phyloP scores from a whole-genome alignment of 2,113 vertebrate species.

The Gymnocephalus cernua region DNA sequence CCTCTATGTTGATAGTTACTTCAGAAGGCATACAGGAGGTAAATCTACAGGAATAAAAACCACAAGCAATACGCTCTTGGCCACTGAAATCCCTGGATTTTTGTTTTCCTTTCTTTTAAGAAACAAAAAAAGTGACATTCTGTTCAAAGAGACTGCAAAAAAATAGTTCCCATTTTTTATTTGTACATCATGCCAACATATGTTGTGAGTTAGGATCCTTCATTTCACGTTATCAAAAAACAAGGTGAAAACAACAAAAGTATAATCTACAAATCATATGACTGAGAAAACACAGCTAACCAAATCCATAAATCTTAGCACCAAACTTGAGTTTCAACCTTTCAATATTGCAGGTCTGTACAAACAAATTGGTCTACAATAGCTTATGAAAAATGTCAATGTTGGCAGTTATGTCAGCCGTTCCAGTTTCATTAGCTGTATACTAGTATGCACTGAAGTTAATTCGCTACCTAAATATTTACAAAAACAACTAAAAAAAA shows the following conservation, averaged over 20 bases:
- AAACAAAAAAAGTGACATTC: constrained; percentile 60
- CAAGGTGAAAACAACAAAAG: constrained; percentile 28
- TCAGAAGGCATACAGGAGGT: constrained; percentile 27
- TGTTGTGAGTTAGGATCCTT: constrained; percentile 41
- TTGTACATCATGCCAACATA: constrained; percentile 65
- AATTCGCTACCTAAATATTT: constrained; percentile 69
- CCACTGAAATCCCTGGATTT: constrained; percentile 63
- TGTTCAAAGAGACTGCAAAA: constrained; percentile 69
- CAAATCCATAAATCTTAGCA: constrained; percentile 72
- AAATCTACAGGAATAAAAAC: constrained; percentile 52
- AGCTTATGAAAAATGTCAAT: constrained; percentile 57
- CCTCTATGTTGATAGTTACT: not conserved
- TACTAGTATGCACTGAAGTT: constrained; percentile 53
- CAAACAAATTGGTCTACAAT: constrained; percentile 70
- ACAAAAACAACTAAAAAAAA: constrained; percentile 62
- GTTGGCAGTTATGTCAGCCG: constrained; percentile 59
- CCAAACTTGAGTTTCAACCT: constrained; percentile 69
- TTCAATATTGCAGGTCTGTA: constrained; percentile 64
- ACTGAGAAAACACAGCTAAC: constrained; percentile 65
- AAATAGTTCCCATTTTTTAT: constrained; percentile 62
- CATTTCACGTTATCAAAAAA: constrained; percentile 31
- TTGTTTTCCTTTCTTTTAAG: constrained; percentile 28
- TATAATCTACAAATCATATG: constrained; percentile 59
- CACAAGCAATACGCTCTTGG: constrained; percentile 48
- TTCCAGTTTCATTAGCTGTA: constrained; percentile 56